Evolutionary conservation across 2,113 vertebrate genomes (phyloP).

Genomic region (Corythornis vintsioides): DNA sequence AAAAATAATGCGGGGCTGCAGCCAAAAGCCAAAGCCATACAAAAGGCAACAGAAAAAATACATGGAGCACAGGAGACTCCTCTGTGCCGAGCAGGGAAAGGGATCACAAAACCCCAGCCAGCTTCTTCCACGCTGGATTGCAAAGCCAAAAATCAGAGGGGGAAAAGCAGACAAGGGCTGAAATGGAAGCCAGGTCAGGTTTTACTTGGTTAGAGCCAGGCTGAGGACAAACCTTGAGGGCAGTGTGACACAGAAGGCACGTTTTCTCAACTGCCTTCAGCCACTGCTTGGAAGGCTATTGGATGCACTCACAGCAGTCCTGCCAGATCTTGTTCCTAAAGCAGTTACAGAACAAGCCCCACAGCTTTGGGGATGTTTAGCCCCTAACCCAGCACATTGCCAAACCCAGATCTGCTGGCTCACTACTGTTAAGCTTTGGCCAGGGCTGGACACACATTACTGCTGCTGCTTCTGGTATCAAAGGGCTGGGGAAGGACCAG

Average conservation of each 20-base stretch:
- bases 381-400: not conserved
- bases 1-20: constrained; percentile 40
- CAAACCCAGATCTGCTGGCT: not conserved
- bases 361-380: not conserved
- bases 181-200: constrained; percentile 19
- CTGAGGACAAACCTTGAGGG: constrained; percentile 11
- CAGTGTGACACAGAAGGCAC: not conserved
- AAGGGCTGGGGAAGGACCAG: not conserved
- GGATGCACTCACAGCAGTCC: not conserved
- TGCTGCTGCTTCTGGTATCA: not conserved
- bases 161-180: not conserved
- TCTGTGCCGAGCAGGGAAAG: constrained; percentile 5
- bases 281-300: not conserved
- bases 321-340: not conserved
- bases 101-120: not conserved
- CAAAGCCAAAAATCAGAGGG: constrained; percentile 23
- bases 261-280: constrained; percentile 9
- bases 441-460: not conserved
- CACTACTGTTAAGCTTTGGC: not conserved
- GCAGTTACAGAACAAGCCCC: not conserved
- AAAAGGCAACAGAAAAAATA: not conserved
- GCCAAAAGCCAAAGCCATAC: constrained; percentile 36
- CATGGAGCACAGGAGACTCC: not conserved
- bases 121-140: not conserved
- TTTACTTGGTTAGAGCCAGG: constrained; percentile 6